Evolutionary conservation across 2,888 invertebrate genomes (phyloP).

Genomic region (Drosophila gaucha): DNA sequence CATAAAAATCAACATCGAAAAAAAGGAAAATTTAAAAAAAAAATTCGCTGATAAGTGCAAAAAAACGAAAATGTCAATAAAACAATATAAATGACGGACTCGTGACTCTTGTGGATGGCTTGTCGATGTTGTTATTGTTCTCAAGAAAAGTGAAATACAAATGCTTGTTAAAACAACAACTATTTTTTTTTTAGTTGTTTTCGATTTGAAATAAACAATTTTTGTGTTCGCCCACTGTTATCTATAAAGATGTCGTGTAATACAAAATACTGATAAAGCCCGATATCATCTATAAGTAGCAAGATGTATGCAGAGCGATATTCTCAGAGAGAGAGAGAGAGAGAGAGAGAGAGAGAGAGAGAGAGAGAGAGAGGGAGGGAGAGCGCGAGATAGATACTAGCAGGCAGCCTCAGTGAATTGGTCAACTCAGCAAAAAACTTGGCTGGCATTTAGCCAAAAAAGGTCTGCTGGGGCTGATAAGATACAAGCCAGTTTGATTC

Average conservation of each 20-base stretch:
- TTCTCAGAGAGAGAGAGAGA: neutral
- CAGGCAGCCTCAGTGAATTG: slow-evolving; percentile 2
- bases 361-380: neutral
- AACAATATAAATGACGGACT: slow-evolving; percentile 78
- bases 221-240: slow-evolving; percentile 46
- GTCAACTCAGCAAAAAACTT: slow-evolving; percentile 2
- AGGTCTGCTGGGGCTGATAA: slow-evolving; percentile 39
- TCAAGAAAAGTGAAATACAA: slow-evolving; percentile 45
- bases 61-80: slow-evolving; percentile 67
- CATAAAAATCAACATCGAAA: slow-evolving; percentile 16
- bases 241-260: slow-evolving; percentile 47
- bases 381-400: too few species aligned
- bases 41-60: slow-evolving; percentile 64
- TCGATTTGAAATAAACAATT: slow-evolving; percentile 48
- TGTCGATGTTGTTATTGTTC: slow-evolving; percentile 26
- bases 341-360: neutral
- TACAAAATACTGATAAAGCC: slow-evolving; percentile 30
- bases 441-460: slow-evolving; percentile 6
- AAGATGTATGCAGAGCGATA: slow-evolving; percentile 20
- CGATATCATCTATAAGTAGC: slow-evolving; percentile 19
- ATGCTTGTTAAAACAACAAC: slow-evolving; percentile 22
- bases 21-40: slow-evolving; percentile 11
- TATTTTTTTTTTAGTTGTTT: slow-evolving; percentile 20
- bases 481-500: slow-evolving; percentile 30
- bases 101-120: slow-evolving; percentile 63